Percentiles rank a stretch among this genome's conserved stretches.
Conservation (phyloP, 2,888 invertebrate species). For the Nebria salina region DNA sequence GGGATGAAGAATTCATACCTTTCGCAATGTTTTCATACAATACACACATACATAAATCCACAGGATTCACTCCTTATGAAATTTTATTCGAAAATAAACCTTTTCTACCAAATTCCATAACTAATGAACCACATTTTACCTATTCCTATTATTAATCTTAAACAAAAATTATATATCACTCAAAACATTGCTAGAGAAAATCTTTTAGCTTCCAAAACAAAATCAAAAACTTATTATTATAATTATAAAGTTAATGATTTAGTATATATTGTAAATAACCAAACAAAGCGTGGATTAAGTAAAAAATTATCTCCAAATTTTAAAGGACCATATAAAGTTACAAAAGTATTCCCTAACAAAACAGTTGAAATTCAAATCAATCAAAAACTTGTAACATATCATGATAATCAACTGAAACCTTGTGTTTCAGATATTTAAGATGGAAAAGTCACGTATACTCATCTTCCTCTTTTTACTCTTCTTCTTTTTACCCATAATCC, state of each 20-base stretch:
- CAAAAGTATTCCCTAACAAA: neutral
- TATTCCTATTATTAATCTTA: neutral
- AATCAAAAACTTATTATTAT: neutral
- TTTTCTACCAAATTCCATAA: neutral
- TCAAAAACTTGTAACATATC: conserved; percentile 26
- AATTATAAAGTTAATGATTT: neutral
- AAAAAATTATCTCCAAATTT: conserved; percentile 29
- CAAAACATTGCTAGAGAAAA: neutral
- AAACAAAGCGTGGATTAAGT: too few relatives aligned
- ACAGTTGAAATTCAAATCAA: conserved; percentile 26
- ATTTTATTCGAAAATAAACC: neutral
- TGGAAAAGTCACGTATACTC: neutral
- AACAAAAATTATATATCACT: neutral
- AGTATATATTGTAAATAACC: too few relatives aligned
- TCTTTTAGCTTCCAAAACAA: neutral
- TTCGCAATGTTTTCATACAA: conserved; percentile 2
- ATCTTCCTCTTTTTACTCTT: neutral
- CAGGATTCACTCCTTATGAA: neutral
- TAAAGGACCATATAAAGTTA: conserved; percentile 30
- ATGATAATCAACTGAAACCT: conserved; percentile 39
- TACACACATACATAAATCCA: conserved; percentile 1
- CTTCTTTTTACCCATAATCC: neutral
- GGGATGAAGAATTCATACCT: neutral
- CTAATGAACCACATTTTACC: neutral
- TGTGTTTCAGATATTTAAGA: conserved; percentile 34